Conservation (phyloP, 2,888 invertebrate genomes). For the Cheilosia vernalis region DNA sequence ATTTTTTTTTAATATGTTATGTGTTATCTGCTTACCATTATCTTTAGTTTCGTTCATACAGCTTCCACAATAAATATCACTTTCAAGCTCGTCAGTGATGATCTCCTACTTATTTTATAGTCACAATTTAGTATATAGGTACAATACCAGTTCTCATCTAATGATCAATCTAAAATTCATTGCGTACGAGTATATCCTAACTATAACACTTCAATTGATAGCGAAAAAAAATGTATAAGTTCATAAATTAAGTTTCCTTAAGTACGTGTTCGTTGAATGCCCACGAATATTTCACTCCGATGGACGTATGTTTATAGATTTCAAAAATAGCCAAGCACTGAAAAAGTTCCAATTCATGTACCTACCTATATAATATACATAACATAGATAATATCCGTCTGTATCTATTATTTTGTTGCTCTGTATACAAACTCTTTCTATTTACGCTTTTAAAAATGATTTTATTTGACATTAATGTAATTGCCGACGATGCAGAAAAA, state of each 20-base stretch:
- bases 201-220: conserved; percentile 12
- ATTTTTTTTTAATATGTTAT: no score
- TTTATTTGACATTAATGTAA: conserved; percentile 15
- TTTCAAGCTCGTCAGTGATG: neutral
- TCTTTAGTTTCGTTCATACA: no score
- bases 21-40: no score
- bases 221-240: neutral
- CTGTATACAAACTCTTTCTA: neutral
- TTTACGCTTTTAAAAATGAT: neutral
- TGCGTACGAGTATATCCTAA: neutral
- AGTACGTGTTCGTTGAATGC: conserved; percentile 1
- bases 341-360: neutral
- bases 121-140: neutral
- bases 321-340: neutral
- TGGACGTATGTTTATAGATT: neutral
- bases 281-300: neutral
- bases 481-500: no score
- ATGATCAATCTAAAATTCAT: neutral
- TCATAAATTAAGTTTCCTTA: neutral
- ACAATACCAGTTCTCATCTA: neutral
- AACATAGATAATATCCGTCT: neutral
- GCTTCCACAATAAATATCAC: no score
- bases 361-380: no score
- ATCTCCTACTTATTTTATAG: conserved; percentile 1
- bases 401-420: neutral